Evolutionary conservation across 2,113 vertebrate species (phyloP).

Genomic region (Python bivittatus): DNA sequence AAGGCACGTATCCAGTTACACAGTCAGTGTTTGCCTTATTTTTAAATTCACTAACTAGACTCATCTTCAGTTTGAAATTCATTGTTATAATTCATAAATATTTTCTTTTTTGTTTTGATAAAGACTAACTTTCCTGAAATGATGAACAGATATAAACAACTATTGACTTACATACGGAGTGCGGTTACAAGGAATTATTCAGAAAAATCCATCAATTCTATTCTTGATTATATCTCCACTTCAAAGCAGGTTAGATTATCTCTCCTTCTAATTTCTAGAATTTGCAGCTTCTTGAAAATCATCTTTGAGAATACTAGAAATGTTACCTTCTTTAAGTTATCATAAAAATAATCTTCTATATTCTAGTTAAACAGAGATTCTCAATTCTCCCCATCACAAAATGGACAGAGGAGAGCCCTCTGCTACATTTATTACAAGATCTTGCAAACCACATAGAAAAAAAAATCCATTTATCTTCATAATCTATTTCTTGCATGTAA

Average conservation of each 20-base stretch:
- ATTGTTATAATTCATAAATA: not conserved
- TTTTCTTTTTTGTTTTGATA: slow-evolving; percentile 47
- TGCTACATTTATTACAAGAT: not conserved
- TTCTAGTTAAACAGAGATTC: not conserved
- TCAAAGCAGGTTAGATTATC: slow-evolving; percentile 92
- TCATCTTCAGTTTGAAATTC: not conserved
- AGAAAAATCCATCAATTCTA: slow-evolving; percentile 99
- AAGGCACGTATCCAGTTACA: not conserved
- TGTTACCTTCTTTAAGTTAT: not conserved
- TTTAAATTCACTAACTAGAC: not conserved
- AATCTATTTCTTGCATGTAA: not conserved
- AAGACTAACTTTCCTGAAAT: slow-evolving; percentile 99
- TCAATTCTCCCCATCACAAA: not conserved
- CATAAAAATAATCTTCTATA: not conserved
- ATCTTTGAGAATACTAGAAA: not conserved
- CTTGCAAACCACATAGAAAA: not conserved
- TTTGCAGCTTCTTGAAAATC: not conserved
- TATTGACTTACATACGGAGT: slow-evolving; percentile 95
- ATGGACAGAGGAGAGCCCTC: not conserved
- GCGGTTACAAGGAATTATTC: slow-evolving; percentile 99
- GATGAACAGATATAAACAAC: slow-evolving; percentile 99
- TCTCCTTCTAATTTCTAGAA: slow-evolving; percentile 1
- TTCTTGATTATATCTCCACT: slow-evolving; percentile 99
- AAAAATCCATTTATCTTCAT: not conserved
- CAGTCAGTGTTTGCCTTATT: not conserved